phyloP scores from a whole-genome alignment of 2,888 invertebrate species.

The Eucera pruinosa region DNA sequence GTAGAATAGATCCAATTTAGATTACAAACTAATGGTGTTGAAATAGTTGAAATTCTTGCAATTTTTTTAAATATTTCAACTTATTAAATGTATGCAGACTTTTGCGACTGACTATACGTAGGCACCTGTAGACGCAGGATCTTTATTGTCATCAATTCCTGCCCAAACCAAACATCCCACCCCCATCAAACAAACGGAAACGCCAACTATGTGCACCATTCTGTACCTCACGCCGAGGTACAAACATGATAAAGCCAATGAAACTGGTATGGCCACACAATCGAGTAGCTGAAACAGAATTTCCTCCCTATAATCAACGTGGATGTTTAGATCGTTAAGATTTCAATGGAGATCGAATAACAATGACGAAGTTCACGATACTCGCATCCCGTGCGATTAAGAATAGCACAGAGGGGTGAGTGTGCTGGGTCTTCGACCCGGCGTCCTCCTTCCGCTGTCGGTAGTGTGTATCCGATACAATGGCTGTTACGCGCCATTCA shows the following conservation, averaged over 20 bases:
- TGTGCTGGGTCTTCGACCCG: conserved; percentile 38
- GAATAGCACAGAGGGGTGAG: conserved; percentile 28
- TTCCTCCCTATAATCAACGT: not conserved
- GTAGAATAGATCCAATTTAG: too few relatives aligned
- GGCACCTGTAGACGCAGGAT: conserved; percentile 77
- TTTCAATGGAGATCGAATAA: not conserved
- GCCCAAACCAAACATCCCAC: conserved; percentile 94
- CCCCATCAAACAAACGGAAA: conserved; percentile 92
- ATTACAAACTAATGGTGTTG: too few relatives aligned
- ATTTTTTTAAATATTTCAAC: too few relatives aligned
- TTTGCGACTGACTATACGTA: too few relatives aligned
- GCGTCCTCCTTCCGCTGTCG: conserved; percentile 27
- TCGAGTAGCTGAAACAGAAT: conserved; percentile 90
- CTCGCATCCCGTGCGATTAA: conserved; percentile 31
- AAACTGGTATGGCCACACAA: conserved; percentile 94
- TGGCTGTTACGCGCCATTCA: conserved; percentile 45
- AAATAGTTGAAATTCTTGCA: too few relatives aligned
- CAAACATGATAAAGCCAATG: conserved; percentile 91
- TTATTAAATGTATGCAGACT: too few relatives aligned
- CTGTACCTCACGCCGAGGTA: conserved; percentile 91
- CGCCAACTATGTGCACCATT: conserved; percentile 91
- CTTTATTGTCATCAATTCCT: conserved; percentile 90
- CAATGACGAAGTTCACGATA: conserved; percentile 23
- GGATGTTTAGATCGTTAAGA: not conserved
- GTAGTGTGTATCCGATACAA: conserved; percentile 35